These are phyloP conservation scores for Thymelicus sylvestris DNA, from an alignment of 2,888 invertebrate genomes.

Conservation along the genomic window DNA sequence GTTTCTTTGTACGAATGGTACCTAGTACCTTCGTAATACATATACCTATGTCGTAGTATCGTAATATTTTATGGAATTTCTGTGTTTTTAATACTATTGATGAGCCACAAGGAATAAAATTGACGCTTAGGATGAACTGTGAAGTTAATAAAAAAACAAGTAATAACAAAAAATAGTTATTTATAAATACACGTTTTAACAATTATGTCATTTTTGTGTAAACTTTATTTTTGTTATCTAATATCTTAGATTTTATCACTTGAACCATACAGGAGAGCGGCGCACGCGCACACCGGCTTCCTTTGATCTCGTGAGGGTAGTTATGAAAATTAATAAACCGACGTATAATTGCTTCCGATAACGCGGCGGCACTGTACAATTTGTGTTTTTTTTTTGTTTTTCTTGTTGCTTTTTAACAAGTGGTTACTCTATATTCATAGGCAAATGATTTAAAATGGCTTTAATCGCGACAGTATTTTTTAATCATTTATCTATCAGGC, in stretches of 20 bases:
- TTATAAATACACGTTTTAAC: too few relatives aligned
- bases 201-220: too few relatives aligned
- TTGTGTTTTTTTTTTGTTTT: slow-evolving; percentile 46
- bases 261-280: slow-evolving; percentile 50
- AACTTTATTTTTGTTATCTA: neutral
- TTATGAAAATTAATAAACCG: slow-evolving; percentile 84
- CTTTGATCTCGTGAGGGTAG: slow-evolving; percentile 81
- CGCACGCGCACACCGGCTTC: slow-evolving; percentile 64
- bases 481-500: neutral
- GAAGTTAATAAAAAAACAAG: too few relatives aligned
- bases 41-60: too few relatives aligned
- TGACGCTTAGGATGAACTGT: too few relatives aligned
- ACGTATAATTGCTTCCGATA: slow-evolving; percentile 83
- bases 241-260: slow-evolving; percentile 33
- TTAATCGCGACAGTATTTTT: neutral
- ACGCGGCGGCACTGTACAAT: slow-evolving; percentile 60
- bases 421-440: slow-evolving; percentile 33
- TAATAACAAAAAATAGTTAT: too few relatives aligned
- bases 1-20: too few relatives aligned
- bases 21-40: too few relatives aligned
- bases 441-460: slow-evolving; percentile 26
- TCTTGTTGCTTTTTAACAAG: slow-evolving; percentile 50
- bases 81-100: too few relatives aligned
- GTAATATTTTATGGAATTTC: too few relatives aligned
- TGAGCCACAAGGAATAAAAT: too few relatives aligned